These are phyloP conservation scores for Darevskia mixta DNA, from an alignment of 2,797 vertebrate genomes.

Conservation along the genomic window DNA sequence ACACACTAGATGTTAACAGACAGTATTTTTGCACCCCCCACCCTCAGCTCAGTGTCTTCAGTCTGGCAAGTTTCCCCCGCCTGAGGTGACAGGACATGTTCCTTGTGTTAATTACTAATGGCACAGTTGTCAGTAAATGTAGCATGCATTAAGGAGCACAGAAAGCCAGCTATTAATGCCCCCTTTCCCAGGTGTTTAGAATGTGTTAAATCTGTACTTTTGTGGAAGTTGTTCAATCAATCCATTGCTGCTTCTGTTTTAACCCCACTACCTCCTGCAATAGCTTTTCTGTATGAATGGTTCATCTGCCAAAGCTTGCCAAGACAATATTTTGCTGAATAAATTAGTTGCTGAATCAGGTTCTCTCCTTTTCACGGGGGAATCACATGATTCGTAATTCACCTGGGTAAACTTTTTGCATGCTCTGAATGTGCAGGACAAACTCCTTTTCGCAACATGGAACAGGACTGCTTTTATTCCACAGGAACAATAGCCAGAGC, in stretches of 20 bases:
- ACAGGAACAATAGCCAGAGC: not conserved
- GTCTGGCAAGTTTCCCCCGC: slow-evolving; percentile 7
- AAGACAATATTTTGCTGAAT: not conserved
- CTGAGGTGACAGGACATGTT: slow-evolving; percentile 19
- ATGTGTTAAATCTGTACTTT: slow-evolving; percentile 28
- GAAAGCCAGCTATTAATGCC: not conserved
- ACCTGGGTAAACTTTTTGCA: not conserved
- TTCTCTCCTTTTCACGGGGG: not conserved
- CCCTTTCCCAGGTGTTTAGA: slow-evolving; percentile 22
- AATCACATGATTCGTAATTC: not conserved
- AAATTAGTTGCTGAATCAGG: not conserved
- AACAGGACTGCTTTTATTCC: not conserved
- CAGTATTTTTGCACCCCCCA: not conserved
- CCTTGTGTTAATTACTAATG: slow-evolving; percentile 7
- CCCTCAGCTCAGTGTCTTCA: not conserved
- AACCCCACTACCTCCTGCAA: no score
- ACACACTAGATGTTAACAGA: not conserved
- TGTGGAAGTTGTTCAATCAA: slow-evolving; percentile 1
- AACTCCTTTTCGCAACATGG: not conserved
- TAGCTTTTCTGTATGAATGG: slow-evolving; percentile 2
- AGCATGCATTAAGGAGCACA: slow-evolving; percentile 7
- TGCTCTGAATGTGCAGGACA: not conserved
- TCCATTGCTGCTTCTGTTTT: not conserved
- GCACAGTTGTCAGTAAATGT: slow-evolving; percentile 20
- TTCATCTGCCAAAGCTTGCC: not conserved